phyloP scores from a whole-genome alignment of 2,797 vertebrate genomes.

The Halcyon smyrnensis region DNA sequence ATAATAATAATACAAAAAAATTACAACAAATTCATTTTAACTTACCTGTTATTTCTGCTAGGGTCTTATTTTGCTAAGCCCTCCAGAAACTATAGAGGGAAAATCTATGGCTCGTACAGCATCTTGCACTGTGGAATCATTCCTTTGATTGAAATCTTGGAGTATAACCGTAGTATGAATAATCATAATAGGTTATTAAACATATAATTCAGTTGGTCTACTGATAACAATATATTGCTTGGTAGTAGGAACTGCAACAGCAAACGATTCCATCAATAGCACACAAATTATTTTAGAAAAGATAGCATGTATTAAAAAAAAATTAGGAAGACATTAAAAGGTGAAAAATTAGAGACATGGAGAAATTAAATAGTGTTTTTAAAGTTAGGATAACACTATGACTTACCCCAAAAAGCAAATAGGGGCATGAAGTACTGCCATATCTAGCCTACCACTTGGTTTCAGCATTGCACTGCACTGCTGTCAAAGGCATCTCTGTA shows the following conservation, averaged over 20 bases:
- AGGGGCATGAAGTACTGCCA: fast-evolving
- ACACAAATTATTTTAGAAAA: background rate
- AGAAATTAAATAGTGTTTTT: background rate
- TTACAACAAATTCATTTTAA: background rate
- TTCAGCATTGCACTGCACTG: background rate
- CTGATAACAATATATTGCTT: background rate
- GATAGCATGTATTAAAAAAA: background rate
- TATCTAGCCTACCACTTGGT: background rate
- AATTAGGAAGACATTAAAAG: background rate
- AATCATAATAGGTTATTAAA: background rate
- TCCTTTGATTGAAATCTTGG: background rate
- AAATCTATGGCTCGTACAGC: background rate
- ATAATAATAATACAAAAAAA: background rate
- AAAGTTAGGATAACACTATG: background rate
- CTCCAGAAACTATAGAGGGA: background rate
- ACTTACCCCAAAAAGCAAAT: background rate
- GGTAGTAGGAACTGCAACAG: background rate
- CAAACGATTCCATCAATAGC: background rate
- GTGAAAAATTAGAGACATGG: background rate
- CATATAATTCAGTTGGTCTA: background rate
- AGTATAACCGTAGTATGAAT: background rate
- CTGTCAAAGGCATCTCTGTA: background rate
- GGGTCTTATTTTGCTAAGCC: background rate
- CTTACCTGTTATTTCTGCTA: background rate
- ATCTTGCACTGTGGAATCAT: background rate